Evolutionary conservation across 2,888 invertebrate genomes (phyloP).

Genomic region (Tachina fera): DNA sequence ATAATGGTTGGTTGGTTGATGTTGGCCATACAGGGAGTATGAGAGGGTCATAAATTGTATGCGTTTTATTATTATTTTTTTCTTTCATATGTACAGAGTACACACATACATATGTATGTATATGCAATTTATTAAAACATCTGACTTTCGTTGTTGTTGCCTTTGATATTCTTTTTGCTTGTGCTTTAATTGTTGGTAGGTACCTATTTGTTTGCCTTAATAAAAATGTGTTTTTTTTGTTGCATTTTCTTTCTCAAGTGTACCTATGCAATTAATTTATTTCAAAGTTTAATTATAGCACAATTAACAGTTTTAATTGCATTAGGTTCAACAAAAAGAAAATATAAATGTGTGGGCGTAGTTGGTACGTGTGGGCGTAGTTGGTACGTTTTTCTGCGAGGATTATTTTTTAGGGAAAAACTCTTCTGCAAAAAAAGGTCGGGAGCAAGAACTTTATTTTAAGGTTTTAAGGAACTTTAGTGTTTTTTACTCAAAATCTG

Average conservation of each 20-base stretch:
- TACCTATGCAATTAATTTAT: conserved; percentile 63
- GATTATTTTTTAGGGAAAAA: too few relatives aligned
- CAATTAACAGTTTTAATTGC: conserved; percentile 68
- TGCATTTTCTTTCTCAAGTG: conserved; percentile 45
- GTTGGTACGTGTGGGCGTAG: neutral
- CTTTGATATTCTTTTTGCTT: neutral
- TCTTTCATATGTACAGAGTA: neutral
- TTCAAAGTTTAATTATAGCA: conserved; percentile 65
- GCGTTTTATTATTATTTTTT: conserved; percentile 38
- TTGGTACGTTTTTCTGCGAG: neutral
- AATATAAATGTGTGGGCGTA: neutral
- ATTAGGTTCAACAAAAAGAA: conserved; percentile 45
- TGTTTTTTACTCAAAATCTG: too few relatives aligned
- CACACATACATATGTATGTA: too few relatives aligned
- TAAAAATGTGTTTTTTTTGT: neutral
- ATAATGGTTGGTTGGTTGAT: conserved; percentile 10
- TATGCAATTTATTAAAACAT: conserved; percentile 34
- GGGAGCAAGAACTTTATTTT: too few relatives aligned
- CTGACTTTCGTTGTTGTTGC: conserved; percentile 8
- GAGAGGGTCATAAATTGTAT: conserved; percentile 49
- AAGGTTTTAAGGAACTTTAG: too few relatives aligned
- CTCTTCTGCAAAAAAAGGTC: too few relatives aligned
- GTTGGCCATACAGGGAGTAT: neutral
- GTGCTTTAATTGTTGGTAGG: conserved; percentile 15
- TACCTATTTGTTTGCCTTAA: conserved; percentile 2